A percentile compares a stretch with the other conserved stretches of the same genome.
Evolutionary conservation across 2,888 invertebrate species (phyloP).

Genomic region (Caenorhabditis doughertyi): DNA sequence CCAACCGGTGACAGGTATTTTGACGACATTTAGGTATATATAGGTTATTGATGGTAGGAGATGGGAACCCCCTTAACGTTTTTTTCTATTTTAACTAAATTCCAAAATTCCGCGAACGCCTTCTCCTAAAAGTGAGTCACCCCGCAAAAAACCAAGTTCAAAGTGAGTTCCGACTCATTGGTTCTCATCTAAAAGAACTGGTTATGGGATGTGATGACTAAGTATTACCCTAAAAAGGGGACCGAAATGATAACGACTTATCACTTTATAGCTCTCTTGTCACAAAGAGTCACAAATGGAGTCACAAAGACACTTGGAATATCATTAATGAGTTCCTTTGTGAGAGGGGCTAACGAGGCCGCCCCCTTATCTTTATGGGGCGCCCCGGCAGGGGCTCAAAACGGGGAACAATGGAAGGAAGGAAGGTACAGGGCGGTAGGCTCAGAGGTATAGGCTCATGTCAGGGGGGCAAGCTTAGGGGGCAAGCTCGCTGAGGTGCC

Average conservation of each 20-base stretch:
- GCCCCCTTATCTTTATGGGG: neutral
- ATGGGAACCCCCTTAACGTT: neutral
- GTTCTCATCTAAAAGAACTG: neutral
- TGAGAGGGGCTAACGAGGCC: neutral
- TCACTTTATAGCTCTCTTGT: neutral
- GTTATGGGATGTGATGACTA: conserved; percentile 3
- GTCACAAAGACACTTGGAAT: no score
- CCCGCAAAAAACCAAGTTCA: neutral
- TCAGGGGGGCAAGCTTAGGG: no score
- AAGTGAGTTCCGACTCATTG: conserved; percentile 34
- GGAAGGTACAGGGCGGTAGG: no score
- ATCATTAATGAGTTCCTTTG: neutral
- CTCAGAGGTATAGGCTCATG: no score
- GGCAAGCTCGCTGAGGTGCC: no score
- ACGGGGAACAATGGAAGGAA: no score
- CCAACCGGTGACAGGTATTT: conserved; percentile 11
- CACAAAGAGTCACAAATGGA: no score
- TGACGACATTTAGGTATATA: conserved; percentile 10
- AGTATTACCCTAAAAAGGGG: neutral
- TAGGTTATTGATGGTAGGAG: neutral
- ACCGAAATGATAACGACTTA: conserved; percentile 9
- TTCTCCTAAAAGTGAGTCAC: neutral
- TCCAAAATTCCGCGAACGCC: conserved; percentile 8
- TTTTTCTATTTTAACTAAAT: neutral
- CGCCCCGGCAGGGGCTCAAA: no score